These are phyloP conservation scores for Corydoras maculifer DNA, from an alignment of 2,113 vertebrate genomes.

Conservation along the genomic window DNA sequence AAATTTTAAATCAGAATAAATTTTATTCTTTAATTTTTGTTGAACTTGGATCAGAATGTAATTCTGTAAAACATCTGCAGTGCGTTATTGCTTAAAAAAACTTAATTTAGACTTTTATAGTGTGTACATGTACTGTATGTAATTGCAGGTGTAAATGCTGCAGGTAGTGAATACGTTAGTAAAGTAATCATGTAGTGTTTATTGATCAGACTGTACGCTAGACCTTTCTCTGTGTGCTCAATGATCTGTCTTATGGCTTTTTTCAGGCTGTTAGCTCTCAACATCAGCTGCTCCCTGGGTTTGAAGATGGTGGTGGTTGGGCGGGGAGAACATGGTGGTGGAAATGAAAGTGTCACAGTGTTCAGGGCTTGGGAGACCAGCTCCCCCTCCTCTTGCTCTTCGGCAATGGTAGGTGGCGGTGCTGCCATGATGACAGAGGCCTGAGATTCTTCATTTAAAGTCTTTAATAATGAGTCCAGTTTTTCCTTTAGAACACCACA, in stretches of 20 bases:
- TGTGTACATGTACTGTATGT: no score
- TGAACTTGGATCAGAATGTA: no score
- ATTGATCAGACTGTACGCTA: background rate
- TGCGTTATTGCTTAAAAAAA: no score
- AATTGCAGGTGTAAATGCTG: no score
- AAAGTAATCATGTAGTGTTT: background rate
- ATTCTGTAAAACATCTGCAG: no score
- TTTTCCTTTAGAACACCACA: constrained; percentile 92
- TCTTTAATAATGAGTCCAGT: constrained; percentile 86
- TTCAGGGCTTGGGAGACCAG: constrained; percentile 52
- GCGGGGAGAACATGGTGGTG: constrained; percentile 60
- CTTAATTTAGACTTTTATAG: no score
- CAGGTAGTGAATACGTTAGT: no score
- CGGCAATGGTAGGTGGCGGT: constrained; percentile 85
- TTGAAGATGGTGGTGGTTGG: constrained; percentile 74
- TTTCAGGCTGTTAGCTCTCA: constrained; percentile 94
- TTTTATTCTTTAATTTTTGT: no score
- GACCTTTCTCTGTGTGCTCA: constrained; percentile 93
- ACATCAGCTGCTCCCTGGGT: constrained; percentile 92
- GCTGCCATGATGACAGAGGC: constrained; percentile 71
- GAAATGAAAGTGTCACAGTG: constrained; percentile 48
- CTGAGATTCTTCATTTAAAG: constrained; percentile 87
- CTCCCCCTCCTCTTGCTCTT: constrained; percentile 80
- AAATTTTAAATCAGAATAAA: no score
- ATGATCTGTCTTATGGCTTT: constrained; percentile 97